Conservation (phyloP, 2,888 invertebrate species). For the Nycteola revayana region DNA sequence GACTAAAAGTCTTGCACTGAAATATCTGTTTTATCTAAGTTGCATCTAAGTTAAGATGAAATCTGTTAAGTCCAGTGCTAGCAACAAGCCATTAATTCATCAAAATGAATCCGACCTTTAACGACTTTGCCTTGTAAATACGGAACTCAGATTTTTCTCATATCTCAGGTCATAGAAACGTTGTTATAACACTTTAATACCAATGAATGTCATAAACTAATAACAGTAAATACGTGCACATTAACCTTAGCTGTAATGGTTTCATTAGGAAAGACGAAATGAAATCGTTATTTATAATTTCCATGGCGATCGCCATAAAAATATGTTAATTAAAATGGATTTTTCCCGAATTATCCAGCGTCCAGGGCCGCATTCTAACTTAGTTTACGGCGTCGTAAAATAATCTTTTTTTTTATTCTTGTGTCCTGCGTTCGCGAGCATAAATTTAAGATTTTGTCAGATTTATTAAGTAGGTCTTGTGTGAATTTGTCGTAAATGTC, state of each 20-base stretch:
- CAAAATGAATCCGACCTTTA: no score
- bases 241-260: background rate
- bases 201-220: no score
- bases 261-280: slow-evolving; percentile 29
- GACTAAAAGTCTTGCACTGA: no score
- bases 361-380: slow-evolving; percentile 52
- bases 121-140: no score
- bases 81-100: no score
- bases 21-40: no score
- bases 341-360: slow-evolving; percentile 58
- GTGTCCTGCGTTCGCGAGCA: slow-evolving; percentile 55
- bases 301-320: slow-evolving; percentile 43
- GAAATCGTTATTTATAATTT: slow-evolving; percentile 45
- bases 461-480: slow-evolving; percentile 75
- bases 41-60: no score
- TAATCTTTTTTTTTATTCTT: slow-evolving; percentile 48
- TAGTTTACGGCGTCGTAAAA: slow-evolving; percentile 59
- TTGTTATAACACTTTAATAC: no score
- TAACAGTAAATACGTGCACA: background rate
- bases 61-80: no score
- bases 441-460: slow-evolving; percentile 75
- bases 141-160: no score
- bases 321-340: slow-evolving; percentile 67
- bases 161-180: no score
- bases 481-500: slow-evolving; percentile 78